Conservation (phyloP, 2,113 vertebrate species). For the Lophura nycthemera region DNA sequence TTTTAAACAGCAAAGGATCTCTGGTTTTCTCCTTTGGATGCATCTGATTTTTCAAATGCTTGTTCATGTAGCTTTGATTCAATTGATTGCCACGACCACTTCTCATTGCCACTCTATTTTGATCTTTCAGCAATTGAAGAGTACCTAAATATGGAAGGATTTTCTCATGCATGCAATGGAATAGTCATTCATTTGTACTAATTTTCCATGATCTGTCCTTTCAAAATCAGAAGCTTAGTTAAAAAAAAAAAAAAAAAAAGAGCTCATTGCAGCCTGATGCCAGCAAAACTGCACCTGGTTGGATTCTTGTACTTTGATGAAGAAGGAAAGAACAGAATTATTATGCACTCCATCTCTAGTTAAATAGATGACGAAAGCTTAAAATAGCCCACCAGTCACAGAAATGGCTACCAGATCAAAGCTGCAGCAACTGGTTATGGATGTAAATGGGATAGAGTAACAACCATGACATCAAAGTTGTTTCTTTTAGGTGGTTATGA, state of each 20-base stretch:
- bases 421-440: not conserved
- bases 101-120: not conserved
- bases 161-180: not conserved
- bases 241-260: not conserved
- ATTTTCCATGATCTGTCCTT: conserved; percentile 9
- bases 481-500: not conserved
- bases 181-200: not conserved
- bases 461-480: not conserved
- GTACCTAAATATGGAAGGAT: not conserved
- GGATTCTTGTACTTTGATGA: conserved; percentile 15
- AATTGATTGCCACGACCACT: not conserved
- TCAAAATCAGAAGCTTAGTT: not conserved
- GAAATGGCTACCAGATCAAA: not conserved
- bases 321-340: conserved; percentile 25
- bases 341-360: not conserved
- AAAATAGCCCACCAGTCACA: not conserved
- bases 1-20: not conserved
- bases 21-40: not conserved
- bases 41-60: not conserved
- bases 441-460: not conserved
- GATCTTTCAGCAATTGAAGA: not conserved
- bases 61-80: not conserved
- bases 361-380: not conserved
- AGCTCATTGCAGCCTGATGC: not conserved
- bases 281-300: not conserved